Conservation (phyloP, 2,888 invertebrate genomes). For the Watsonalla cultraria region DNA sequence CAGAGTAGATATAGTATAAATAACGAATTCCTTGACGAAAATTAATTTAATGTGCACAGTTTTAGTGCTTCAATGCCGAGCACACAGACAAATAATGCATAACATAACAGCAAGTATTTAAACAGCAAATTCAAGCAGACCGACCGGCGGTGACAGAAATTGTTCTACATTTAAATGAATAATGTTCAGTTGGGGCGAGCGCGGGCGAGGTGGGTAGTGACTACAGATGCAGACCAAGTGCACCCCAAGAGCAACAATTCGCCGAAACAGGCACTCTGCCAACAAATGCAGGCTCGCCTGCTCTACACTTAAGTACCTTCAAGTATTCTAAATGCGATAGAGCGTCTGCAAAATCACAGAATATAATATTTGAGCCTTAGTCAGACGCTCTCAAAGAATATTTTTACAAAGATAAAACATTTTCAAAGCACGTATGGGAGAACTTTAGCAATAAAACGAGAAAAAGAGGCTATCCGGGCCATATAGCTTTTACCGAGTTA, state of each 20-base stretch:
- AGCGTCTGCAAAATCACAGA: conserved; percentile 8
- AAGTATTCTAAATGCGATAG: conserved; percentile 30
- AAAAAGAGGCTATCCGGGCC: conserved; percentile 58
- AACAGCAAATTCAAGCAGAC: no score
- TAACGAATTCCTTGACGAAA: no score
- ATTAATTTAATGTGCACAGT: no score
- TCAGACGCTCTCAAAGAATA: conserved; percentile 9
- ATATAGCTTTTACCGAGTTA: conserved; percentile 64
- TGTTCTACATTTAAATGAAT: conserved; percentile 48
- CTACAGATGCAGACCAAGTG: conserved; percentile 27
- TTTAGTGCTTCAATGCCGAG: no score
- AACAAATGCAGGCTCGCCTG: conserved; percentile 41
- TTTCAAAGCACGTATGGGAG: conserved; percentile 62
- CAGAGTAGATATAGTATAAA: no score
- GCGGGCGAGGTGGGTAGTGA: conserved; percentile 31
- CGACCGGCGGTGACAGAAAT: conserved; percentile 33
- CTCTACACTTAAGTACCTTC: conserved; percentile 32
- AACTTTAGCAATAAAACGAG: conserved; percentile 71
- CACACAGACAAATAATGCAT: no score
- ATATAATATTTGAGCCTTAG: conserved; percentile 15
- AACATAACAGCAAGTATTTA: no score
- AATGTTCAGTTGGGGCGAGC: conserved; percentile 34
- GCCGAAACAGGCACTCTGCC: conserved; percentile 56
- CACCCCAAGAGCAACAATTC: conserved; percentile 35
- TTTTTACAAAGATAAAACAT: conserved; percentile 32